Evolutionary conservation across 2,113 vertebrate genomes (phyloP).

Genomic region (Pao palembangensis): DNA sequence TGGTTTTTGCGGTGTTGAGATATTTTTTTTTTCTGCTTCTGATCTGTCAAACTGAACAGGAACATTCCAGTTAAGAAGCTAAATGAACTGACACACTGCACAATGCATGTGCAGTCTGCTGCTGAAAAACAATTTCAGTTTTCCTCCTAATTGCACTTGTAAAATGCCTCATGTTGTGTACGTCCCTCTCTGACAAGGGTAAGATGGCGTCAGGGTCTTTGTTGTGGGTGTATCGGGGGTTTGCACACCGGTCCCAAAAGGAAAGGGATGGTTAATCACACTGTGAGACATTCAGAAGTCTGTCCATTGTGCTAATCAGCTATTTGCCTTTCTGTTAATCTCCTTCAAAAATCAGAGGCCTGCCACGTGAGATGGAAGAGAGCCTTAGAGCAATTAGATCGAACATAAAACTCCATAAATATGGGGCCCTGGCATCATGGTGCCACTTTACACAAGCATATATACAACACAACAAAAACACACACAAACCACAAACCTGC

Average conservation of each 20-base stretch:
- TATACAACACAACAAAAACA: conserved; percentile 40
- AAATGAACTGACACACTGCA: conserved; percentile 50
- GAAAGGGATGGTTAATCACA: conserved; percentile 56
- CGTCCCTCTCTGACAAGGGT: conserved; percentile 61
- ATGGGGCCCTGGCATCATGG: conserved; percentile 55
- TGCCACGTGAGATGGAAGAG: conserved; percentile 25
- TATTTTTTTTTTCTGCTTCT: conserved; percentile 41
- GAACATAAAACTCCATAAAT: conserved; percentile 66
- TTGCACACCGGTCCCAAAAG: conserved; percentile 49
- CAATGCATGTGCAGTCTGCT: conserved; percentile 34
- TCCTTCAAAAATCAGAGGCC: conserved; percentile 33
- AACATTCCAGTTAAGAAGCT: conserved; percentile 43
- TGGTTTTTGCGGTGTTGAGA: conserved; percentile 49
- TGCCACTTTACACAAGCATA: conserved; percentile 55
- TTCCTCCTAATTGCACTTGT: conserved; percentile 61
- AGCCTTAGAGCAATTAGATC: conserved; percentile 40
- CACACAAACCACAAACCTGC: conserved; percentile 22
- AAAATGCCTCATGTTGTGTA: conserved; percentile 65
- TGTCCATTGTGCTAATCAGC: conserved; percentile 46
- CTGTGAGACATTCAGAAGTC: conserved; percentile 47
- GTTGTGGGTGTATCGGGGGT: conserved; percentile 64
- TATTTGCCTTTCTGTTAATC: conserved; percentile 60
- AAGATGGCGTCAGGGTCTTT: conserved; percentile 53
- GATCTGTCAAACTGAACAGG: conserved; percentile 66
- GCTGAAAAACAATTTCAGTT: conserved; percentile 49